These are phyloP conservation scores for Leptonema lineaticorne DNA, from an alignment of 1,140 invertebrate species.

Conservation along the genomic window DNA sequence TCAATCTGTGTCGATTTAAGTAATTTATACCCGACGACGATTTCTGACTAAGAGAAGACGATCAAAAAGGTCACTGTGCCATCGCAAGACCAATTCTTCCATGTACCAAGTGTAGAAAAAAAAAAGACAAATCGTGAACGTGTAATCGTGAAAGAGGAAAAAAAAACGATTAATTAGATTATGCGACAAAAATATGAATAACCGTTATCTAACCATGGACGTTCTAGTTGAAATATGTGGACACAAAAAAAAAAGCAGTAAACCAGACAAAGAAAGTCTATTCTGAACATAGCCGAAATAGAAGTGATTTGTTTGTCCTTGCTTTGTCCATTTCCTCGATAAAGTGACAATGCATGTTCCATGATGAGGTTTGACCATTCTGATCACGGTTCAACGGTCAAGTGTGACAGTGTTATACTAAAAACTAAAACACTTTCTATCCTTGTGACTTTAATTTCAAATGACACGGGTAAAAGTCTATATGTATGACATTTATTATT, in stretches of 20 bases:
- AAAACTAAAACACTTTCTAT: conserved; percentile 6
- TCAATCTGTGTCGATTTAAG: background rate
- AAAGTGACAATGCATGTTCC: conserved; percentile 2
- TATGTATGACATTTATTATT: too few species aligned
- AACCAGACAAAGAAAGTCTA: background rate
- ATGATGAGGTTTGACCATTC: conserved; percentile 1
- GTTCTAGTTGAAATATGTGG: background rate
- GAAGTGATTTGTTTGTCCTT: background rate
- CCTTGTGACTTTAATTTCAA: background rate
- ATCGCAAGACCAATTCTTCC: too few species aligned
- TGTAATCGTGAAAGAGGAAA: background rate
- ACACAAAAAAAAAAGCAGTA: background rate
- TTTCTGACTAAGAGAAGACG: background rate
- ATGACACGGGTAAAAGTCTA: background rate
- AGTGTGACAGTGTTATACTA: background rate
- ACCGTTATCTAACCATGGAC: background rate
- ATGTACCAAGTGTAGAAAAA: too few species aligned
- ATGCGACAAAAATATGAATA: background rate
- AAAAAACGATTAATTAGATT: background rate
- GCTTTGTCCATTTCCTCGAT: background rate
- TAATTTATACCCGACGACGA: background rate
- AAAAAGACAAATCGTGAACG: too few species aligned
- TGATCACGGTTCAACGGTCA: conserved; percentile 6
- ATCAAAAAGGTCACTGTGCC: conserved; percentile 14
- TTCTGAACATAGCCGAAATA: background rate